Evolutionary conservation across 2,888 invertebrate species (phyloP), one percentile per base, ranked within the genome.

Genomic region (Dicycla oo): DNA sequence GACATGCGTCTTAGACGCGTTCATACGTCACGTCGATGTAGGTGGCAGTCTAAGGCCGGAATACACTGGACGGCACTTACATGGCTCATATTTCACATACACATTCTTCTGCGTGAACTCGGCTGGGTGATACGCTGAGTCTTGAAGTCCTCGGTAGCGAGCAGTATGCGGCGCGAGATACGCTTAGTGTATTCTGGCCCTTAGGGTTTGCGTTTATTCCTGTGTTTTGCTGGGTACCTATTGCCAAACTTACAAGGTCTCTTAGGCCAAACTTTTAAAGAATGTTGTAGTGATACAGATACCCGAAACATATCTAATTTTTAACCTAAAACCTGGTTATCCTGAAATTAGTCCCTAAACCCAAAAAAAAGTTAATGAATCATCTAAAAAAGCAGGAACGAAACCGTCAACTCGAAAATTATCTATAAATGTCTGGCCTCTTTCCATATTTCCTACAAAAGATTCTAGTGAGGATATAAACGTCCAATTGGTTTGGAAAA

Each of bases 1-100:
- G 75, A 34, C 57, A 26, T 20, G 66, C 68, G 58, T 78, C 67
- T 83, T 80, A 86, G 78, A 78, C 71, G 69, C 66, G 73, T 69
- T 73, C 69, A 57, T 69, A 74, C 62, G 58, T 73, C 54, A 49
- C 47, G 60, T 30, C n/a, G 13, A 64, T 64, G 43, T 49, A 13
- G 34, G 5, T n/a, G 30, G 34, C 38, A n/a, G 61, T 53, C 34
- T 66, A 58, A 8, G 68, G 30, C 1, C 5, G 3, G 38, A 23
- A 30, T 20, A 73, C 20, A 53, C 1, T 20, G 23, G 23, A n/a
- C 10, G 23, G 10, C 11, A 43, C 20, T 20, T 26, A 13, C 1
- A 7, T 0, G 6, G 15, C 10, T 30, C 15, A 49, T 49, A 43
- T 45, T 30, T 10, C 15, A 30, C 23, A 18, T 40, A 7, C 18